Evolutionary conservation across 2,113 vertebrate species (phyloP).

Genomic region (Rafetus swinhoei): DNA sequence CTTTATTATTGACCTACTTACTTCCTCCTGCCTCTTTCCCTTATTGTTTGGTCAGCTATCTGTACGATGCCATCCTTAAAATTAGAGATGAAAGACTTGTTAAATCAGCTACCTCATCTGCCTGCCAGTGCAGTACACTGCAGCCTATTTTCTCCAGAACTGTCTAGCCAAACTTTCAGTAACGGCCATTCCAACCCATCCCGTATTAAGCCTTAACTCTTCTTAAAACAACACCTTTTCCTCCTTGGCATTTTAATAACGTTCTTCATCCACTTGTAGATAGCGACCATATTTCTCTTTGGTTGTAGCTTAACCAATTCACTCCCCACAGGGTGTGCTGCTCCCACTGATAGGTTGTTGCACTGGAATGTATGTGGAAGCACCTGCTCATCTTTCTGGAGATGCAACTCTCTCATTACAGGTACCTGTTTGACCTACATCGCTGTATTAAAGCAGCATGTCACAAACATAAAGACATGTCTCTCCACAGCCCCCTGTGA

Average conservation of each 20-base stretch:
- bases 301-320: not conserved
- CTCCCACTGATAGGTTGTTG: not conserved
- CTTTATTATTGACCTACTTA: not conserved
- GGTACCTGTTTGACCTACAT: accelerated
- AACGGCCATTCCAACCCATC: not conserved
- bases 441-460: not conserved
- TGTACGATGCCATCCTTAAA: not conserved
- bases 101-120: not conserved
- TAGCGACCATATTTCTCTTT: not conserved
- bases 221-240: not conserved
- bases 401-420: not conserved
- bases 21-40: not conserved
- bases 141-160: not conserved
- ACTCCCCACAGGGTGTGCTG: not conserved
- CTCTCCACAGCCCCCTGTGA: not conserved
- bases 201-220: not conserved
- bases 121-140: not conserved
- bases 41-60: not conserved
- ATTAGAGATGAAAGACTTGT: not conserved
- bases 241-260: not conserved
- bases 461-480: not conserved
- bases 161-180: not conserved
- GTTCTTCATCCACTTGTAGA: accelerated
- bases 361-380: not conserved
- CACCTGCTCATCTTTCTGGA: not conserved